phyloP scores from a whole-genome alignment of 2,797 vertebrate species.

The Coilia nasus region DNA sequence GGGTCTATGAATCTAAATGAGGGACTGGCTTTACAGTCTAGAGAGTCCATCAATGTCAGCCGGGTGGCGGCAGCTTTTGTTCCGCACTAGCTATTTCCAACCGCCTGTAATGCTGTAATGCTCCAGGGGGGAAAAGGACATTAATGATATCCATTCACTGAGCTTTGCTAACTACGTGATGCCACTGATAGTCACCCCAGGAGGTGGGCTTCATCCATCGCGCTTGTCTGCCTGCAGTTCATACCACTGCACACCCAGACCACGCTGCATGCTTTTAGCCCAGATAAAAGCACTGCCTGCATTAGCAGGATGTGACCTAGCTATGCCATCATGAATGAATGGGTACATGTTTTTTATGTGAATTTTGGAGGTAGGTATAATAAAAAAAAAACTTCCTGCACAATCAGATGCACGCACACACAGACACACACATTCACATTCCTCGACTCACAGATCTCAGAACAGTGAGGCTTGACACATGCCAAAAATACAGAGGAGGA shows the following conservation, averaged over 20 bases:
- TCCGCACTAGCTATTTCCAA: constrained; percentile 6
- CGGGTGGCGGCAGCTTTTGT: background rate
- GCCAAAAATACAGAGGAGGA: background rate
- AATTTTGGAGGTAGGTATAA: background rate
- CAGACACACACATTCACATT: too few species aligned
- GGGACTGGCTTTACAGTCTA: background rate
- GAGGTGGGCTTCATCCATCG: background rate
- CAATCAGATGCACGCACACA: background rate
- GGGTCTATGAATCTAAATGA: background rate
- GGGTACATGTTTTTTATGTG: background rate
- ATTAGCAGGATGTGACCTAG: background rate
- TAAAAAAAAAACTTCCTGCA: background rate
- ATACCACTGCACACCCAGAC: background rate
- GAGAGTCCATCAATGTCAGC: background rate
- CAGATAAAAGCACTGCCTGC: background rate
- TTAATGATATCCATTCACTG: constrained; percentile 17
- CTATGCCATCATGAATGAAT: background rate
- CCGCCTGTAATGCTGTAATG: constrained; percentile 1
- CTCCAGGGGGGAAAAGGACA: background rate
- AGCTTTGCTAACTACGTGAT: constrained; percentile 4
- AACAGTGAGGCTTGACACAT: background rate
- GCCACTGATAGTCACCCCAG: constrained; percentile 10
- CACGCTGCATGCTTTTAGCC: constrained; percentile 3
- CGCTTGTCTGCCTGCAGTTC: background rate
- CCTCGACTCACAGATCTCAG: background rate